These are phyloP conservation scores for Boleophthalmus pectinirostris DNA, from an alignment of 2,113 vertebrate genomes.

Conservation along the genomic window DNA sequence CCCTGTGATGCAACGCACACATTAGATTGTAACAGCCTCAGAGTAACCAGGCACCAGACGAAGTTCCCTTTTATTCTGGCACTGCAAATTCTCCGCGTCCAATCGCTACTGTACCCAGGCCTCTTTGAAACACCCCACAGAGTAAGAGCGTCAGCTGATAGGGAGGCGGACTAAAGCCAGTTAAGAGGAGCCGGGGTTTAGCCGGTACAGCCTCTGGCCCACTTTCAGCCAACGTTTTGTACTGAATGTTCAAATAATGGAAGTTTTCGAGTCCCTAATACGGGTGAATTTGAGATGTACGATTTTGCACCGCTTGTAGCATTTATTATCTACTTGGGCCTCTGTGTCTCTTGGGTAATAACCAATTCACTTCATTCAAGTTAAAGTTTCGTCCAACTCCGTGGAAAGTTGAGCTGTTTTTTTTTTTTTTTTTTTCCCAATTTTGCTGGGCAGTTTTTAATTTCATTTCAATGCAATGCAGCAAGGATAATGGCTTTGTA, in stretches of 20 bases:
- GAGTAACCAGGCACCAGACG: slow-evolving; percentile 38
- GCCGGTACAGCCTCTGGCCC: slow-evolving; percentile 56
- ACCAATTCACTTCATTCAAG: slow-evolving; percentile 13
- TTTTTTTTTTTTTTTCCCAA: slow-evolving; percentile 14
- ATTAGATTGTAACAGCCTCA: slow-evolving; percentile 31
- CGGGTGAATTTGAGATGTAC: not conserved
- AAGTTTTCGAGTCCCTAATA: slow-evolving; percentile 11
- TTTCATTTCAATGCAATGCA: slow-evolving; percentile 23
- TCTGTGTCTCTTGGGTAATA: slow-evolving; percentile 27
- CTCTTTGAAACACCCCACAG: slow-evolving; percentile 46
- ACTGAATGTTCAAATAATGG: slow-evolving; percentile 23
- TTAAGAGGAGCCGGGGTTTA: slow-evolving; percentile 58
- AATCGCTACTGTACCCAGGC: slow-evolving; percentile 44
- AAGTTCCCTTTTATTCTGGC: slow-evolving; percentile 4
- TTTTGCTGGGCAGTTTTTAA: slow-evolving; percentile 37
- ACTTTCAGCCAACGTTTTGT: slow-evolving; percentile 51
- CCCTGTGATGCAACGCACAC: slow-evolving; percentile 28
- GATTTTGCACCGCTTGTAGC: slow-evolving; percentile 11
- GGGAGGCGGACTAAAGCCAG: slow-evolving; percentile 54
- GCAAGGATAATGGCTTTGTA: slow-evolving; percentile 2
- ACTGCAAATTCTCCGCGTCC: slow-evolving; percentile 35
- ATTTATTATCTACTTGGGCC: slow-evolving; percentile 18
- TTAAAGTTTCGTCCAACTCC: slow-evolving; percentile 58
- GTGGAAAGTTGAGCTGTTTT: slow-evolving; percentile 43
- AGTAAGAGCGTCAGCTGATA: slow-evolving; percentile 58